phyloP scores from a whole-genome alignment of 2,888 invertebrate species.

The Eupithecia tripunctaria region DNA sequence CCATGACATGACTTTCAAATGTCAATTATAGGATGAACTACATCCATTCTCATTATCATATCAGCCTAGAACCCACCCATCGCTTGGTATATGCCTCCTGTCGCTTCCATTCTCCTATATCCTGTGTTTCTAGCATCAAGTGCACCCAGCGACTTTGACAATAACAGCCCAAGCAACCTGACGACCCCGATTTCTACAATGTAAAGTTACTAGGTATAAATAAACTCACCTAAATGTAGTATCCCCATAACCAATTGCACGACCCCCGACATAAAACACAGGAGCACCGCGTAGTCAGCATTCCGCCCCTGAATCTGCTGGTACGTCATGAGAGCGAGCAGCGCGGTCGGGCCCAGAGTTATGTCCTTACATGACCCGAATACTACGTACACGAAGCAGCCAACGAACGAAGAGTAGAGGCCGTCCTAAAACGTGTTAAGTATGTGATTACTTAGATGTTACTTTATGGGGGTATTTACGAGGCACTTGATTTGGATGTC shows the following conservation, averaged over 20 bases:
- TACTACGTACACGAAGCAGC: slow-evolving; percentile 95
- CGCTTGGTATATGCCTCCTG: not conserved
- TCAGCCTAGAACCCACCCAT: not conserved
- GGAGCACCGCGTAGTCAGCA: slow-evolving; percentile 91
- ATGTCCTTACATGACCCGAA: slow-evolving; percentile 95
- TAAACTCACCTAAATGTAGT: slow-evolving; percentile 89
- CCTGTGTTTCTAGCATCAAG: too few species aligned
- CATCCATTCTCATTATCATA: not conserved
- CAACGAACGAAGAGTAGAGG: slow-evolving; percentile 96
- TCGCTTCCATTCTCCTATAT: not conserved
- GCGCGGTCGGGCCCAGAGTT: slow-evolving; percentile 96
- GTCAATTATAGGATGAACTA: not conserved
- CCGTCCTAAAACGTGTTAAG: slow-evolving; percentile 88
- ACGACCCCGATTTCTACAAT: not conserved
- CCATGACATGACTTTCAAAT: not conserved
- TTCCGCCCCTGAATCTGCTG: slow-evolving; percentile 89
- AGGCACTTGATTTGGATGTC: slow-evolving; percentile 19
- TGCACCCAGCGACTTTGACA: not conserved
- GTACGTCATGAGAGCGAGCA: slow-evolving; percentile 95
- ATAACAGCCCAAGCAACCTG: not conserved
- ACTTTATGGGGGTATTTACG: slow-evolving; percentile 13
- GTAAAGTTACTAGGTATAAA: not conserved
- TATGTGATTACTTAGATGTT: slow-evolving; percentile 17
- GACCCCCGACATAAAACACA: slow-evolving; percentile 92
- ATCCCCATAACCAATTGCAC: slow-evolving; percentile 93